These are phyloP conservation scores for Arenaria interpres DNA, from an alignment of 2,113 vertebrate species.

Conservation along the genomic window DNA sequence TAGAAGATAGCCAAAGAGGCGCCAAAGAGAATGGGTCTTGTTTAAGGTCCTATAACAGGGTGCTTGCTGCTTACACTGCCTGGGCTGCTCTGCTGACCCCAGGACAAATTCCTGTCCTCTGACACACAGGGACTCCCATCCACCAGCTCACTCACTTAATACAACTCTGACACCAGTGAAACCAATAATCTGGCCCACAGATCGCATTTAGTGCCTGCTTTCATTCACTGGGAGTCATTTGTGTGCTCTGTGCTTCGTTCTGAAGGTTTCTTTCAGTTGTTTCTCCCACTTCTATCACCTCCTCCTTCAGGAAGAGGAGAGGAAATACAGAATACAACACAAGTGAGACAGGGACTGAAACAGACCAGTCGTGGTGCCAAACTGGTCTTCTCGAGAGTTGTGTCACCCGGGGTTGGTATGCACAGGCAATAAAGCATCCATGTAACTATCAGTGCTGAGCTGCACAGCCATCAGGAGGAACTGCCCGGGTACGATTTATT, in stretches of 20 bases:
- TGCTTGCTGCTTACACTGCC: background rate
- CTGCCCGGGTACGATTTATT: slow-evolving; percentile 19
- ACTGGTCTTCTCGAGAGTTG: background rate
- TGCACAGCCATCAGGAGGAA: slow-evolving; percentile 23
- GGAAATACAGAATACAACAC: background rate
- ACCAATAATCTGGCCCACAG: background rate
- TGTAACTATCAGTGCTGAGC: slow-evolving; percentile 6
- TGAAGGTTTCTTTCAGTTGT: background rate
- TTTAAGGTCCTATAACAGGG: too few relatives aligned
- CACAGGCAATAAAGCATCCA: background rate
- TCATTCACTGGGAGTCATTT: background rate
- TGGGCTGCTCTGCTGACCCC: rapidly evolving
- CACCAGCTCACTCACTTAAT: rapidly evolving
- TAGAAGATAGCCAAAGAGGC: background rate
- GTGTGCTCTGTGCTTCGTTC: background rate
- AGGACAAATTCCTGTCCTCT: background rate
- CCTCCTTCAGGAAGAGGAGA: background rate
- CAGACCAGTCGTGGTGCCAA: background rate
- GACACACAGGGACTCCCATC: rapidly evolving
- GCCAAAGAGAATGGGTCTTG: too few relatives aligned
- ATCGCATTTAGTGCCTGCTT: background rate
- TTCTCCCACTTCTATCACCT: background rate
- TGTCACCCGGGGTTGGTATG: background rate
- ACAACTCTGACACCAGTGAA: background rate
- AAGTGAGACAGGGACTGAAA: background rate